These are phyloP conservation scores for Anseranas semipalmata DNA, from an alignment of 2,113 vertebrate species.

Conservation along the genomic window DNA sequence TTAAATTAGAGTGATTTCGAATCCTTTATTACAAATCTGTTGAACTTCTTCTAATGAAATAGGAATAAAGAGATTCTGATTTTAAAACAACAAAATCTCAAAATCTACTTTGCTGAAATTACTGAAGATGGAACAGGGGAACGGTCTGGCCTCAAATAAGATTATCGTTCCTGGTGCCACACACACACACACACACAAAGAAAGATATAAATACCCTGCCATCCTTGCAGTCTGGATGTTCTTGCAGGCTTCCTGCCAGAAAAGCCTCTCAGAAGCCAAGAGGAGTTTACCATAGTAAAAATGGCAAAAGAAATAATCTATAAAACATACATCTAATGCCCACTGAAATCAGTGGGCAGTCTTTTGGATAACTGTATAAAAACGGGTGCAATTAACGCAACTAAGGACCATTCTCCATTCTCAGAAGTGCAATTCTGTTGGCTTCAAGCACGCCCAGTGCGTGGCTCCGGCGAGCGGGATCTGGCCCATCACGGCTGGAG, in stretches of 20 bases:
- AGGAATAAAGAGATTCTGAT: conserved; percentile 28
- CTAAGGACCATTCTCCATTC: neutral
- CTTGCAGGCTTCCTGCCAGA: neutral
- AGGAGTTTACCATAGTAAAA: neutral
- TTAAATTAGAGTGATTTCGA: conserved; percentile 64
- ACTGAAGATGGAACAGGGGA: neutral
- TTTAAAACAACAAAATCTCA: conserved; percentile 32
- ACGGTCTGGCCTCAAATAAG: neutral
- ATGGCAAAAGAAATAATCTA: neutral
- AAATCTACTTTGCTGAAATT: conserved; percentile 37
- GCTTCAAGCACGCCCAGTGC: neutral
- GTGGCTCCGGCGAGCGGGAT: fast-evolving
- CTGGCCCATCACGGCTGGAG: neutral
- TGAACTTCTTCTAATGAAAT: conserved; percentile 43
- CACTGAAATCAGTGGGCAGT: neutral
- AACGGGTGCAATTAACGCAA: neutral
- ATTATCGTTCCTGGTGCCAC: neutral
- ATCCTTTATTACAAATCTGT: conserved; percentile 34
- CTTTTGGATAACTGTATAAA: neutral
- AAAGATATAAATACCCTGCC: neutral
- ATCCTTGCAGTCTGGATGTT: neutral
- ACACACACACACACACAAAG: neutral
- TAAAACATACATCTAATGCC: neutral
- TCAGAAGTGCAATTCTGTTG: neutral
- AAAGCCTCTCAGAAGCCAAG: neutral